Evolutionary conservation across 2,797 vertebrate genomes (phyloP).

Genomic region (Phrynocephalus guinanensis): DNA sequence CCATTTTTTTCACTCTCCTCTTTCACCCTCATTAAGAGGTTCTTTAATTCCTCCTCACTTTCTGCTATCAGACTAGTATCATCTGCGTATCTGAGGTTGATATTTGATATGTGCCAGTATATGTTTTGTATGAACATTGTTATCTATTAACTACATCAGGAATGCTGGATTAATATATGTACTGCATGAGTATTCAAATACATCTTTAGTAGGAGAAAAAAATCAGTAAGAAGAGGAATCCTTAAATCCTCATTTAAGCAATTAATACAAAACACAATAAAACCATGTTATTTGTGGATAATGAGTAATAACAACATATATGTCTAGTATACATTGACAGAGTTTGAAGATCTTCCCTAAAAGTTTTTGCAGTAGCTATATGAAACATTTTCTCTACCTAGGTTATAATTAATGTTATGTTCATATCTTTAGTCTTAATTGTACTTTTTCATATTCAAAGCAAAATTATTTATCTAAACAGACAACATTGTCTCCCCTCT

Average conservation of each 20-base stretch:
- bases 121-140: neutral
- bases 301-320: neutral
- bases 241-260: neutral
- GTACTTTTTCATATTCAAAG: neutral
- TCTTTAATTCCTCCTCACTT: too few species aligned
- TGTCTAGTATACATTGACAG: slow-evolving; percentile 19
- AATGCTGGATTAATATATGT: neutral
- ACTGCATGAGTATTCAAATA: neutral
- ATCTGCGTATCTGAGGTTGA: too few species aligned
- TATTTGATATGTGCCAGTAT: neutral
- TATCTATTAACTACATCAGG: neutral
- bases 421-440: slow-evolving; percentile 9
- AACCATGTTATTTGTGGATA: neutral
- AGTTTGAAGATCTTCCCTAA: slow-evolving; percentile 14
- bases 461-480: neutral
- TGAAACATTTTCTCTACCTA: slow-evolving; percentile 13
- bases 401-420: neutral
- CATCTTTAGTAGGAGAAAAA: too few species aligned
- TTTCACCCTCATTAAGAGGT: too few species aligned
- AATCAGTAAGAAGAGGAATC: neutral
- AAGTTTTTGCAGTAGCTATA: slow-evolving; percentile 1
- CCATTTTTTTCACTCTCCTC: too few species aligned
- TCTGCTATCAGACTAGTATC: too few species aligned
- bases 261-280: slow-evolving; percentile 39
- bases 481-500: neutral